phyloP scores from a whole-genome alignment of 2,888 invertebrate genomes.

The Keiferia lycopersicella region DNA sequence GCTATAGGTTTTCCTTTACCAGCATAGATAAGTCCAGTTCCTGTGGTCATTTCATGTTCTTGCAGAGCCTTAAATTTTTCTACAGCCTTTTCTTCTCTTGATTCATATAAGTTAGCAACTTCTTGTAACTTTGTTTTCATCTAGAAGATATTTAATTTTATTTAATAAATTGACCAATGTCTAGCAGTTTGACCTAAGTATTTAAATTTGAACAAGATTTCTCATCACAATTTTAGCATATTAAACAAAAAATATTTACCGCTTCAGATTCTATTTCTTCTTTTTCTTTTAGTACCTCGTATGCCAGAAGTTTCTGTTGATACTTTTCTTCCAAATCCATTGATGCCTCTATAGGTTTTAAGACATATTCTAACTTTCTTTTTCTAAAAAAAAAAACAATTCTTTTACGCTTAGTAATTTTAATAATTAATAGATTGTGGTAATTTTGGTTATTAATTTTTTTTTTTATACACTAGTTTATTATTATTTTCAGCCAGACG shows the following conservation, averaged over 20 bases:
- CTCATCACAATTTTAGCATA: too few species aligned
- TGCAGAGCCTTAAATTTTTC: slow-evolving; percentile 63
- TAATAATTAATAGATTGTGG: too few species aligned
- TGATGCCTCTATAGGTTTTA: slow-evolving; percentile 63
- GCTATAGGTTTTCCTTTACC: slow-evolving; percentile 75
- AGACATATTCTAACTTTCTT: slow-evolving; percentile 69
- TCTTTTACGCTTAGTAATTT: neutral
- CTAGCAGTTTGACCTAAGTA: neutral
- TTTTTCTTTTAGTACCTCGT: slow-evolving; percentile 63
- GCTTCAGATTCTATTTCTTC: slow-evolving; percentile 54
- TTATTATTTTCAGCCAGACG: too few species aligned
- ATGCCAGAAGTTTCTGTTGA: slow-evolving; percentile 59
- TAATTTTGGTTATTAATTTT: too few species aligned
- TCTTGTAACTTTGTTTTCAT: slow-evolving; percentile 51
- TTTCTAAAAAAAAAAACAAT: slow-evolving; percentile 47
- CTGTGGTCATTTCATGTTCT: slow-evolving; percentile 59
- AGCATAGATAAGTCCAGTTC: slow-evolving; percentile 69
- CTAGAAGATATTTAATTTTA: slow-evolving; percentile 40
- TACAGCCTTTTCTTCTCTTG: slow-evolving; percentile 54
- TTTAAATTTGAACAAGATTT: neutral
- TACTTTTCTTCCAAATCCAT: slow-evolving; percentile 72
- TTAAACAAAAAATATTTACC: neutral
- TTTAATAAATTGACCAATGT: neutral
- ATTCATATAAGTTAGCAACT: neutral
- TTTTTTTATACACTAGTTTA: too few species aligned